Conservation (phyloP, 2,797 vertebrate genomes). For the Melanotaenia boesemani region DNA sequence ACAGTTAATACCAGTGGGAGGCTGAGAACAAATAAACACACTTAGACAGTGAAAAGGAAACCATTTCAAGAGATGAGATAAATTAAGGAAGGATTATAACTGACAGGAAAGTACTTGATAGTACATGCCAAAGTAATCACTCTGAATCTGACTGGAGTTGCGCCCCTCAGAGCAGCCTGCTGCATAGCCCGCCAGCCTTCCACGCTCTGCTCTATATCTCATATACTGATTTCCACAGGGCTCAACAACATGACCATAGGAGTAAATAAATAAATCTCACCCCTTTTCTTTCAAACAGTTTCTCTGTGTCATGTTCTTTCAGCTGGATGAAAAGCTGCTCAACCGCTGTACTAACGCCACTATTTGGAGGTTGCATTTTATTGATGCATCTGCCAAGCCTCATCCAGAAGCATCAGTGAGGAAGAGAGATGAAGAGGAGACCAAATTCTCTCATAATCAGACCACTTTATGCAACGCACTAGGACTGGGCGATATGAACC, state of each 20-base stretch:
- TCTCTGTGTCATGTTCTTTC: constrained; percentile 32
- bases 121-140: background rate
- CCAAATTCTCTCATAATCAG: constrained; percentile 36
- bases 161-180: background rate
- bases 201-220: constrained; percentile 22
- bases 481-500: too few relatives aligned
- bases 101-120: background rate
- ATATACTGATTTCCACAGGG: constrained; percentile 50
- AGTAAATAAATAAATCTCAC: constrained; percentile 57
- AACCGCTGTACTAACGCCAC: constrained; percentile 15
- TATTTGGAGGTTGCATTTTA: constrained; percentile 56
- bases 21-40: constrained; percentile 35
- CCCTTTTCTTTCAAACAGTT: constrained; percentile 23
- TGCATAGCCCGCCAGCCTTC: background rate
- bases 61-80: background rate
- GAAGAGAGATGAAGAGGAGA: constrained; percentile 9
- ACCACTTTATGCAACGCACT: constrained; percentile 2
- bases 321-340: constrained; percentile 54
- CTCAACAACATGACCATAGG: constrained; percentile 64
- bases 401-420: constrained; percentile 60
- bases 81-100: background rate
- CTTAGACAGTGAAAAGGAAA: constrained; percentile 13
- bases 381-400: constrained; percentile 57
- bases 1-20: constrained; percentile 29
- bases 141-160: constrained; percentile 4